Evolutionary conservation across 1,140 invertebrate species (phyloP), one percentile per base, ranked within the genome.

Genomic region (Ladona fulva): DNA sequence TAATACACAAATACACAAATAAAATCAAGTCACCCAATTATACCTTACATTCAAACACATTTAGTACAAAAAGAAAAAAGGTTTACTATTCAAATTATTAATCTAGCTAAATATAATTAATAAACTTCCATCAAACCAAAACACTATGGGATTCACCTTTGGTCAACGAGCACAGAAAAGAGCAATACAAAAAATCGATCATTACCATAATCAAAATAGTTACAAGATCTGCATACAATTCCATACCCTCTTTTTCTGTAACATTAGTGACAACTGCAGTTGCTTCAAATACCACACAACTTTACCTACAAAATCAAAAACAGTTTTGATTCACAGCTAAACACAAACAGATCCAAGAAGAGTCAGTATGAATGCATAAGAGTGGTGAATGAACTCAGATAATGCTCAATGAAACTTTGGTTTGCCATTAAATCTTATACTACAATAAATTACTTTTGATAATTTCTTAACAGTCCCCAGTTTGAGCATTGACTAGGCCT

Each of bases 371-470:
- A 37, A 37, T 37, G 29, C 29, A 37, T 37, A 37, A 37, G 8
- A 37, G 29, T 37, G 29, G 29, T 37, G 29, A 37, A 1, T 37
- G 29, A 37, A 37, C 29, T 37, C 29, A 37, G 8, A 66, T 66
- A 66, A 66, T 19, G n/a, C n/a, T 66, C 52, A 66, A 19, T 66
- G 52, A 66, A 66, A 66, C 52, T 66, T 66, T 66, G 52, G 52
- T 66, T 66, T 66, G n/a, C n/a, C 52, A 16, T 22, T 66, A 6
- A 19, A 12, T 22, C 14, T 66, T 66, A 22, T 5, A 22, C 52
- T 66, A 19, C 1, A 19, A 66, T 66, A 66, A 66, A 66, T 66
- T 19, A 19, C n/a, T 66, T 66, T 19, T 66, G 14, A 66, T 66
- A 66, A 66, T 66, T 66, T 66, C 52, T 66, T 12, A 19, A 22